A percentile compares a stretch with the other conserved stretches of the same genome.
Evolutionary conservation across 2,113 vertebrate species (phyloP).

Genomic region (Paracanthobrama guichenoti): DNA sequence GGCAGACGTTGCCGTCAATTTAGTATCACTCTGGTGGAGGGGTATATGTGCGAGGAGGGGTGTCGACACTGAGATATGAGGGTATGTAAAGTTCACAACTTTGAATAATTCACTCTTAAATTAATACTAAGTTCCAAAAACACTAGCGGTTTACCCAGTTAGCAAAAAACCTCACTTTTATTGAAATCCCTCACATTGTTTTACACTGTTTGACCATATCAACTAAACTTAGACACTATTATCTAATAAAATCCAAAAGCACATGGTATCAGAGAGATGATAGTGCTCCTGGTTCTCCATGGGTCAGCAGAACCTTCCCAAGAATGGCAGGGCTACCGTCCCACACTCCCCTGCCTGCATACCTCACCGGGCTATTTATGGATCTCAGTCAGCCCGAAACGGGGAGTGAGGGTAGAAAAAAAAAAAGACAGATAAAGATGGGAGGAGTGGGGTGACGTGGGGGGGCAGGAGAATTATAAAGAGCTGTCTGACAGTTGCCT

Average conservation of each 20-base stretch:
- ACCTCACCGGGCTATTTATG: slow-evolving; percentile 73
- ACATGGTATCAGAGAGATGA: slow-evolving; percentile 36
- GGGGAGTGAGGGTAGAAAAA: background rate
- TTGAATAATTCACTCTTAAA: background rate
- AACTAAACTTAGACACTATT: background rate
- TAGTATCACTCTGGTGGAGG: background rate
- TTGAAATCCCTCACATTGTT: background rate
- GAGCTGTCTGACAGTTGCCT: slow-evolving; percentile 66
- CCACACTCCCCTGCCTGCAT: slow-evolving; percentile 62
- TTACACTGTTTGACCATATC: background rate
- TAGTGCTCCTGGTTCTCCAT: background rate
- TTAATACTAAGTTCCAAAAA: no score
- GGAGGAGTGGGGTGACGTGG: slow-evolving; percentile 17
- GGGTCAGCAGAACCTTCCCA: slow-evolving; percentile 46
- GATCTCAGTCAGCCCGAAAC: slow-evolving; percentile 41
- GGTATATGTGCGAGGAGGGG: background rate
- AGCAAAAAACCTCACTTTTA: background rate
- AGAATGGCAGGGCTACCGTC: slow-evolving; percentile 62
- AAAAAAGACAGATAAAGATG: slow-evolving; percentile 65
- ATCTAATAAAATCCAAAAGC: slow-evolving; percentile 37
- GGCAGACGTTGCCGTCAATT: background rate
- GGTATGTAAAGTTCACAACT: background rate
- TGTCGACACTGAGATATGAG: background rate
- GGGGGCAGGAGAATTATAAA: slow-evolving; percentile 39
- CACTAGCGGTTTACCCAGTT: background rate